Evolutionary conservation across 2,888 invertebrate species (phyloP), one percentile per base, ranked within the genome.

Genomic region (Archips crataeganus): DNA sequence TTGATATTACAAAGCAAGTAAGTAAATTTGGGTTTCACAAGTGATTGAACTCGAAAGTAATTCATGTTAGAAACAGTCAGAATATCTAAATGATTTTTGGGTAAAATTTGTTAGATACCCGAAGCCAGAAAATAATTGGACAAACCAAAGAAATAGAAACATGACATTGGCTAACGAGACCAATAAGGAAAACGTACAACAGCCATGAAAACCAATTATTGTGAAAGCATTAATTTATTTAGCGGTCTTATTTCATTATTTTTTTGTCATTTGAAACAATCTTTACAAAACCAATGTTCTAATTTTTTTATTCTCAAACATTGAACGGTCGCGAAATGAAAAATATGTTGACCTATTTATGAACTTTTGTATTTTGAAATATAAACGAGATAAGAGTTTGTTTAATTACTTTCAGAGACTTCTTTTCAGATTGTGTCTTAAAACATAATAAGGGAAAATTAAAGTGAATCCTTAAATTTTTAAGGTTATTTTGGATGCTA

Each of bases 181-280:
- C 59, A 69, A 64, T 60, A 36, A 72, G 67, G 67, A 62, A 71
- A 72, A 68, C 60, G 54, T 68, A 62, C 36, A 47, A 57, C 54
- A 51, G 51, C 42, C 23, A n/a, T 57, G 72, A 67, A 72, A 72
- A 72, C 54, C 67, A 72, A 72, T 72, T 72, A 67, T 57, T 36
- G 54, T 45, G 62, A 72, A 68, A 68, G 68, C 54, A 51, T 59
- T 73, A 63, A 73, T 73, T 68, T 39, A 59, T 63, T 49, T 68
- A 47, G 63, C 39, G 49, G 32, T 67, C 15, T 34, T 67, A 45
- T 67, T 61, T 71, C n/a, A 72, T 61, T 66, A 71, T 47, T 65
- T 8, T 42, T n/a, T 5, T 8, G n/a, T 1, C 13, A 39, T 39
- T 39, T 39, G 6, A 3, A 39, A 54, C 9, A 15, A 54, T 54